Conservation (phyloP, 2,113 vertebrate species). For the Hymenochirus boettgeri region DNA sequence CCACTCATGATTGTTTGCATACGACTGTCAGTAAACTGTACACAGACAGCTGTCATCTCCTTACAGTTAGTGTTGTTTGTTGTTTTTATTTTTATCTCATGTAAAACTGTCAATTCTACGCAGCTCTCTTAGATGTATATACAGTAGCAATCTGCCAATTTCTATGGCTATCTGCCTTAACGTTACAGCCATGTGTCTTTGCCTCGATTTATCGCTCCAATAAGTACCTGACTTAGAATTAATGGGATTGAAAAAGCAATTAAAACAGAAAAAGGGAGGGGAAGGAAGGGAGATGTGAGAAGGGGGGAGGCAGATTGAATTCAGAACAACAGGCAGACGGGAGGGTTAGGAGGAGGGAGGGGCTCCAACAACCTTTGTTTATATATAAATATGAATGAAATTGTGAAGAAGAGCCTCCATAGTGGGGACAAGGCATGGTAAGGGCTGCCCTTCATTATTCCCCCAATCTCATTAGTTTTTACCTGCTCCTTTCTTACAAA, state of each 20-base stretch:
- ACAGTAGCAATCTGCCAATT: conserved; percentile 1
- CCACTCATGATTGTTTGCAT: conserved; percentile 1
- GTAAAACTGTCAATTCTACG: conserved; percentile 6
- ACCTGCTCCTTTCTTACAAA: too few species aligned
- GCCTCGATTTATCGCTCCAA: conserved; percentile 32
- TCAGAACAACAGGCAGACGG: too few species aligned
- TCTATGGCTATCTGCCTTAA: conserved; percentile 15
- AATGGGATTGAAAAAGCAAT: conserved; percentile 42
- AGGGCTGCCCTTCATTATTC: too few species aligned
- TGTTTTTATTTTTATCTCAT: neutral
- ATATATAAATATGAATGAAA: too few species aligned
- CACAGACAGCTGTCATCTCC: conserved; percentile 7
- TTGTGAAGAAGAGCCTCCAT: too few species aligned
- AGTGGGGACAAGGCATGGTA: too few species aligned
- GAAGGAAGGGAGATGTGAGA: conserved; percentile 12
- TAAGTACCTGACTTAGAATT: conserved; percentile 40
- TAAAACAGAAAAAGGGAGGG: conserved; percentile 31
- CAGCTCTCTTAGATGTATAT: conserved; percentile 9
- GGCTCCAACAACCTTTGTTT: too few species aligned
- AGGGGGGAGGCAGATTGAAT: neutral
- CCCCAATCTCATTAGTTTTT: too few species aligned
- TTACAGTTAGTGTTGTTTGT: neutral
- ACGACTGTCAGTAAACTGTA: conserved; percentile 9
- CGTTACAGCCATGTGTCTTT: conserved; percentile 24
- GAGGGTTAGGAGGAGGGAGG: too few species aligned